A percentile compares a stretch with the other conserved stretches of the same genome.
Evolutionary conservation across 2,113 vertebrate genomes (phyloP).

Genomic region (Spilogale gracilis): DNA sequence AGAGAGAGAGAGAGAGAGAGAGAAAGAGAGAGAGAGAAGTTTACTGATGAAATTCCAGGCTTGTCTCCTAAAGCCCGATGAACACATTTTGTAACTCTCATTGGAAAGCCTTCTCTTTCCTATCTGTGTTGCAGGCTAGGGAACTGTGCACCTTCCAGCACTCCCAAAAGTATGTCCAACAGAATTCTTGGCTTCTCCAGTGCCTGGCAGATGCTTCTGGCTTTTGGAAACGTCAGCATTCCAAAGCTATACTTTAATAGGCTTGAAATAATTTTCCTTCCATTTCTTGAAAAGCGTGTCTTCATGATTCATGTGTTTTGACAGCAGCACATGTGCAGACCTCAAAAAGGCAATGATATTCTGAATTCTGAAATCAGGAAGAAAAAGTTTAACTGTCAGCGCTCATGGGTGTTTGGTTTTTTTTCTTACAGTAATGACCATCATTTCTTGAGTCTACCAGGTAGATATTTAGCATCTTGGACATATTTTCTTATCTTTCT

Average conservation of each 20-base stretch:
- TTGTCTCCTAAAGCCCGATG: not conserved
- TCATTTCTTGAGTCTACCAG: not conserved
- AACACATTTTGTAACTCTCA: not conserved
- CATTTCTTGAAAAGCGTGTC: constrained; percentile 53
- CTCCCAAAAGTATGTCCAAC: not conserved
- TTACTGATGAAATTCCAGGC: not conserved
- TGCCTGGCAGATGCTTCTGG: not conserved
- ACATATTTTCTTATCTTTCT: not conserved
- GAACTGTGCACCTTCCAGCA: not conserved
- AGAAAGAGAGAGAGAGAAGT: not conserved
- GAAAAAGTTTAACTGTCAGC: not conserved
- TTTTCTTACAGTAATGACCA: not conserved
- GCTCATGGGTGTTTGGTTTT: not conserved
- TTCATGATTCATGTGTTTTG: not conserved
- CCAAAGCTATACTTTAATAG: constrained; percentile 6
- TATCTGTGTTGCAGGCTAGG: not conserved
- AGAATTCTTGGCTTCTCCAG: not conserved
- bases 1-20: not conserved
- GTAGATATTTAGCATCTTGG: not conserved
- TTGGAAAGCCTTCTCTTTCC: not conserved
- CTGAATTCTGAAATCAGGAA: not conserved
- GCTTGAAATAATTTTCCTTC: constrained; percentile 17
- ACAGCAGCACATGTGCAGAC: not conserved
- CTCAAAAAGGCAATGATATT: not conserved
- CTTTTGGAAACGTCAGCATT: not conserved